Evolutionary conservation across 2,113 vertebrate genomes (phyloP).

Genomic region (Tichodroma muraria): DNA sequence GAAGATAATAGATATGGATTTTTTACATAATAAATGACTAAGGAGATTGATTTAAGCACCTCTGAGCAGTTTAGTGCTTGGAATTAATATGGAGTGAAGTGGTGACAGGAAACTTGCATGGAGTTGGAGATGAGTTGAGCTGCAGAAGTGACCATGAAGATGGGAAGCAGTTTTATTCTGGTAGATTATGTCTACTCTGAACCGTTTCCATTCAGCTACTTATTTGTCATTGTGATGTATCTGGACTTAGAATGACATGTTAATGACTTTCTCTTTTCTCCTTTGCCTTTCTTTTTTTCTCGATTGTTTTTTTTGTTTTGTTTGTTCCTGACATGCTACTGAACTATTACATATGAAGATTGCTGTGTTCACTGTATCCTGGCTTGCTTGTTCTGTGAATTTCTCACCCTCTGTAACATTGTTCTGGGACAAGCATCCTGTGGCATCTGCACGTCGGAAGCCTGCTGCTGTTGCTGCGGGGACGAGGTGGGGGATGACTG

Average conservation of each 20-base stretch:
- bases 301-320: neutral
- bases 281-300: neutral
- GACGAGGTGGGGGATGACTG: constrained; percentile 88
- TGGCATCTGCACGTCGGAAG: constrained; percentile 84
- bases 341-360: constrained; percentile 68
- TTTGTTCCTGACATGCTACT: neutral
- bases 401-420: constrained; percentile 94
- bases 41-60: neutral
- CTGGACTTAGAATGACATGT: neutral
- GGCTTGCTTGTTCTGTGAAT: constrained; percentile 99
- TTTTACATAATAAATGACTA: neutral
- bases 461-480: constrained; percentile 88
- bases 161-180: neutral
- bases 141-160: neutral
- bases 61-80: neutral
- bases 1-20: neutral
- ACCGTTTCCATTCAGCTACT: neutral
- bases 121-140: neutral
- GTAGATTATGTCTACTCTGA: neutral
- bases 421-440: constrained; percentile 91
- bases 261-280: neutral
- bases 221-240: neutral
- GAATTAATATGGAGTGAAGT: neutral
- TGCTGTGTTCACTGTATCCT: constrained; percentile 97
- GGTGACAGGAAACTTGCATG: neutral